Conservation (phyloP, 2,113 vertebrate genomes). For the Platycercus adscitus region DNA sequence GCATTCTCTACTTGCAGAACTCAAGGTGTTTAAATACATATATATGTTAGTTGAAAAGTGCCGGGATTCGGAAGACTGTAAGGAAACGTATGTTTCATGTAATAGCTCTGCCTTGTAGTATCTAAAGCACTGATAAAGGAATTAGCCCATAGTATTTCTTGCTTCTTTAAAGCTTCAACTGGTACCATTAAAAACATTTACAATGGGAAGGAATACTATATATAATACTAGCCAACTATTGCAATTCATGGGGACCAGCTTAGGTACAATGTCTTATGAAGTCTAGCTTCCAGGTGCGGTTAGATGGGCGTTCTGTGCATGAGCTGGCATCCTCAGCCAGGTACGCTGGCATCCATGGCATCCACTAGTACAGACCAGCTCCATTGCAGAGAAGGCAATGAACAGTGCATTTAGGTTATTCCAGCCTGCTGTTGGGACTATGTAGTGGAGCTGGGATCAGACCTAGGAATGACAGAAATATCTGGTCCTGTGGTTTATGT, state of each 20-base stretch:
- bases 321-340: neutral
- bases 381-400: too few species aligned
- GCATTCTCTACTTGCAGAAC: neutral
- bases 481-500: neutral
- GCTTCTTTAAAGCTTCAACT: neutral
- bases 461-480: neutral
- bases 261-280: neutral
- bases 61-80: neutral
- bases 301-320: too few species aligned
- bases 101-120: neutral
- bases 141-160: neutral
- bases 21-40: neutral
- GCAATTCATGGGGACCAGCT: neutral
- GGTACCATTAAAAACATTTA: neutral
- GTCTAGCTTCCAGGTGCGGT: neutral
- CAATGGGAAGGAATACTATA: neutral
- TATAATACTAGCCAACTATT: neutral
- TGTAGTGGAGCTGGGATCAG: neutral
- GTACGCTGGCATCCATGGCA: fast-evolving
- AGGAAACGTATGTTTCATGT: neutral
- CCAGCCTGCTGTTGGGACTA: neutral
- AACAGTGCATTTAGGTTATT: neutral
- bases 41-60: neutral
- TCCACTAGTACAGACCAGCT: neutral
- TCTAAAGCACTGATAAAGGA: neutral